Conservation (phyloP, 2,888 invertebrate species). For the Punctoribates punctum region DNA sequence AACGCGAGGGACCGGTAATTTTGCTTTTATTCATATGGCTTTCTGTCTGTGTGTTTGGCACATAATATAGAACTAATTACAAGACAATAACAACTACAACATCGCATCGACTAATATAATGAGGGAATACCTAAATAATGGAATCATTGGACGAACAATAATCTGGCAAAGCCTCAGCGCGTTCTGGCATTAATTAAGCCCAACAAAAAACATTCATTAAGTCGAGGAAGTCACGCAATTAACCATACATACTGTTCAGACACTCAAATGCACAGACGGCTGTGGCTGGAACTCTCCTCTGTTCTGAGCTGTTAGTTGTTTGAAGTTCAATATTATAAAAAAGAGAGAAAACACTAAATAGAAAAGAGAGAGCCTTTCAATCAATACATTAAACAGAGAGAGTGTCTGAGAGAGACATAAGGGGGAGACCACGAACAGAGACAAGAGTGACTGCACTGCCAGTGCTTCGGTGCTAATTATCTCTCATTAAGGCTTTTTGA, state of each 20-base stretch:
- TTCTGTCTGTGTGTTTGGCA: background rate
- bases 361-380: constrained; percentile 42
- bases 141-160: constrained; percentile 31
- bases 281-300: background rate
- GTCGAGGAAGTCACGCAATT: constrained; percentile 37
- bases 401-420: constrained; percentile 39
- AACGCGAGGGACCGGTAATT: constrained; percentile 32
- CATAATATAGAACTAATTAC: constrained; percentile 36
- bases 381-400: constrained; percentile 30
- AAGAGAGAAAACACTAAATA: constrained; percentile 5
- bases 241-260: constrained; percentile 8
- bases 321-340: constrained; percentile 36
- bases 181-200: constrained; percentile 36
- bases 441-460: constrained; percentile 24
- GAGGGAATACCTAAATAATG: constrained; percentile 28
- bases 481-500: constrained; percentile 32
- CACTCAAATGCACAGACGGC: background rate
- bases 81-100: constrained; percentile 36
- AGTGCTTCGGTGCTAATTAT: constrained; percentile 34
- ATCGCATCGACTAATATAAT: constrained; percentile 34
- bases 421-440: background rate
- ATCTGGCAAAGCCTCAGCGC: constrained; percentile 31
- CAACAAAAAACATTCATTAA: constrained; percentile 37
- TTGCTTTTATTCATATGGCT: constrained; percentile 8
- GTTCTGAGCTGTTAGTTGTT: background rate